Percentiles rank a stretch among this genome's conserved stretches.
phyloP scores from a whole-genome alignment of 92 coral and sea anemone species.

The Phenganax marumi region DNA sequence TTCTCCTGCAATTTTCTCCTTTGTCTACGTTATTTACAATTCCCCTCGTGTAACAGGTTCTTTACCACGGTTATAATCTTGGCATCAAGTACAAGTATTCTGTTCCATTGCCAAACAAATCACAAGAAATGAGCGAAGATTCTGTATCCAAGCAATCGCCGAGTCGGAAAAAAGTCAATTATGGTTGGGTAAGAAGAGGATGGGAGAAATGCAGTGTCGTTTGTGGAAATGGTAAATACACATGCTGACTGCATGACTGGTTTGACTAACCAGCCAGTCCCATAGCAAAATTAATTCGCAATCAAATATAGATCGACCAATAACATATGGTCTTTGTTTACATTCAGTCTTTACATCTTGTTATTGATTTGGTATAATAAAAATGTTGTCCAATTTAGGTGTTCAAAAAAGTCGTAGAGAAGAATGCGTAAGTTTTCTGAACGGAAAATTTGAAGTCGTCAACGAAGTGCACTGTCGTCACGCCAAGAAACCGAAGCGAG shows the following conservation, averaged over 20 bases:
- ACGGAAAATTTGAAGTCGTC: constrained; percentile 69
- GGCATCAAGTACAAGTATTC: constrained; percentile 92
- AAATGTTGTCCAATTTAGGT: constrained; percentile 41
- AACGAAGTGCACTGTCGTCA: constrained; percentile 64
- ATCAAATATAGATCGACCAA: not conserved
- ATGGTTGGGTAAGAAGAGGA: constrained; percentile 93
- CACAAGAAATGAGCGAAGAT: constrained; percentile 5
- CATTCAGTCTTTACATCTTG: not conserved
- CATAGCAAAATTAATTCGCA: not conserved
- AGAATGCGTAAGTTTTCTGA: constrained; percentile 76
- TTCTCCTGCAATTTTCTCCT: too few species aligned
- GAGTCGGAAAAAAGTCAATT: constrained; percentile 46
- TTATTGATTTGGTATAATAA: too few species aligned
- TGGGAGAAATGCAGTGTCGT: constrained; percentile 75
- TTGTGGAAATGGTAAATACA: constrained; percentile 75
- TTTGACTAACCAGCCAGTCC: not conserved
- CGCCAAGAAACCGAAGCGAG: constrained; percentile 84
- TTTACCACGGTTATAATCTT: constrained; percentile 86
- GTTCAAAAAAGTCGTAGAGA: constrained; percentile 75
- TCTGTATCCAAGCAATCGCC: constrained; percentile 11
- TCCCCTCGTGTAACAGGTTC: constrained; percentile 53
- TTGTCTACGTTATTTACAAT: too few species aligned
- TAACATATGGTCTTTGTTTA: not conserved
- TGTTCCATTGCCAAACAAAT: constrained; percentile 65
- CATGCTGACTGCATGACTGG: not conserved